Conservation (phyloP, 2,113 vertebrate genomes). For the Myrmophylax atrothorax region DNA sequence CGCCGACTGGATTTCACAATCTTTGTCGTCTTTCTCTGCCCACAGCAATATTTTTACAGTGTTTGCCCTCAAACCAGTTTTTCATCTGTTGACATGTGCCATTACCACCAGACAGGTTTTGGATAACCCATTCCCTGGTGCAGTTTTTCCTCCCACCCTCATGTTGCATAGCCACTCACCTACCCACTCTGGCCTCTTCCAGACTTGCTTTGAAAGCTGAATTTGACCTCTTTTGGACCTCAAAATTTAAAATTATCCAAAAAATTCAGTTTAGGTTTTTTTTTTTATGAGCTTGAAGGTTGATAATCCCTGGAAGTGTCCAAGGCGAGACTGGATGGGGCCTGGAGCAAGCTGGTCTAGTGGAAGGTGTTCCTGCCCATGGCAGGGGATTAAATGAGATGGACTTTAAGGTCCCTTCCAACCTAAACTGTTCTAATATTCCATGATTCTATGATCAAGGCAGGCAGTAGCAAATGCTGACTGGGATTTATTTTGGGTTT, state of each 20-base stretch:
- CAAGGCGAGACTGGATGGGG: rapidly evolving
- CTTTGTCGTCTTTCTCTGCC: neutral
- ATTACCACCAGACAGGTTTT: constrained; percentile 13
- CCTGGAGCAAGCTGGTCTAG: neutral
- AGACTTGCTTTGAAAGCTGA: neutral
- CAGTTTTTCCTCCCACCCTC: neutral
- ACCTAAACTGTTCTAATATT: neutral
- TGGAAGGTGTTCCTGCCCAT: neutral
- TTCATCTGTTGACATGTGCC: neutral
- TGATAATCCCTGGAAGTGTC: neutral
- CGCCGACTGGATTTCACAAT: neutral
- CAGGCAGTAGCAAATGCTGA: neutral
- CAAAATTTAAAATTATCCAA: neutral
- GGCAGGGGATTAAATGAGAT: neutral
- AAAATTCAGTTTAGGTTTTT: neutral
- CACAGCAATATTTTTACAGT: constrained; percentile 3
- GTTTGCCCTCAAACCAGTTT: constrained; percentile 40
- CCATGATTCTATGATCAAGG: neutral
- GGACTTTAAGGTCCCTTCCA: neutral
- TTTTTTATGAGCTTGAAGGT: neutral
- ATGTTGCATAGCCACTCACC: rapidly evolving
- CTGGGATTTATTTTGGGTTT: neutral
- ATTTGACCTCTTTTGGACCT: neutral
- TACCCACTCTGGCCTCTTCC: neutral
- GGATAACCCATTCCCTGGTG: neutral